Percentiles rank a stretch among this genome's conserved stretches.
Evolutionary conservation across 2,888 invertebrate species (phyloP).

Genomic region (Leucania comma): DNA sequence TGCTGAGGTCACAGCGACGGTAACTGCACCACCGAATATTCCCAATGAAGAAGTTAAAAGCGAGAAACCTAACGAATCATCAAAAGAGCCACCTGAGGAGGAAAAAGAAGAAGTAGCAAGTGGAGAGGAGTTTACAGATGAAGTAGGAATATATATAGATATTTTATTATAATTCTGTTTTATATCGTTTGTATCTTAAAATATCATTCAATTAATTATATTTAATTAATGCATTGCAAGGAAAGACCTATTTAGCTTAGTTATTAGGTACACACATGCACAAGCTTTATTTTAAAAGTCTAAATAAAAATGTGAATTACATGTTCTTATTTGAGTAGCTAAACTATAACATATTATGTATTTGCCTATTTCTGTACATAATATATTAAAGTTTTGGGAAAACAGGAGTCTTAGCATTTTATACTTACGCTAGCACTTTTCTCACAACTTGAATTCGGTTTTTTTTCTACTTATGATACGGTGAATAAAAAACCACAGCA

Average conservation of each 20-base stretch:
- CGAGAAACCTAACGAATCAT: constrained; percentile 75
- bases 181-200: background rate
- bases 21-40: constrained; percentile 54
- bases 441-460: no score
- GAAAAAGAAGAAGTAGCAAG: constrained; percentile 87
- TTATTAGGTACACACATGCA: background rate
- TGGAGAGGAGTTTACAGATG: constrained; percentile 87
- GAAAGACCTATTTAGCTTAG: background rate
- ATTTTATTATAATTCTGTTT: background rate
- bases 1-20: constrained; percentile 57
- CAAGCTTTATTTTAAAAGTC: background rate
- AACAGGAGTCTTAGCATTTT: background rate
- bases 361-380: background rate
- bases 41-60: constrained; percentile 73
- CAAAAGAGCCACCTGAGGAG: constrained; percentile 79
- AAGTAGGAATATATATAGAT: constrained; percentile 77
- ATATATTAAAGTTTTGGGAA: background rate
- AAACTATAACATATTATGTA: background rate
- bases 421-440: background rate
- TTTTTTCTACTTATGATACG: no score
- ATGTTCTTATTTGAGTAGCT: background rate
- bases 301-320: background rate
- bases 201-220: background rate
- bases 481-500: no score
- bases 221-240: background rate